These are phyloP conservation scores for Catagonus wagneri DNA, from an alignment of 2,113 vertebrate genomes.

Conservation along the genomic window DNA sequence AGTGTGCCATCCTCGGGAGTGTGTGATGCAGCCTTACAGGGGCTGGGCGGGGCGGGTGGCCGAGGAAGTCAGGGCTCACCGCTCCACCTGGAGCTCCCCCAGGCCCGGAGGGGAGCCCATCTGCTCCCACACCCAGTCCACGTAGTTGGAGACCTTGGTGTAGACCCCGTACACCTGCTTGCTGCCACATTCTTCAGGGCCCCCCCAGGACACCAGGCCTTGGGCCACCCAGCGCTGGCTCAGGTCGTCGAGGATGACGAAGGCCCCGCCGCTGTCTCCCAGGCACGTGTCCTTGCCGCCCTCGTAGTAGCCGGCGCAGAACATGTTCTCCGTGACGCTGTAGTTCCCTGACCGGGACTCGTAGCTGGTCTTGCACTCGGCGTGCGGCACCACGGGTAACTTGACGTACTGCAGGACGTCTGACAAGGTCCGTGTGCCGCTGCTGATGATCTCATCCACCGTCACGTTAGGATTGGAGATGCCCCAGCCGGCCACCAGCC, in stretches of 20 bases:
- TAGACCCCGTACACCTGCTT: conserved; percentile 97
- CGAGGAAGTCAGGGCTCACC: conserved; percentile 75
- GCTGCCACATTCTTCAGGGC: conserved; percentile 96
- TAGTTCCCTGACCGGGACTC: conserved; percentile 93
- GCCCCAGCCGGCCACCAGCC: conserved; percentile 97
- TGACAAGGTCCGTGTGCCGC: conserved; percentile 88
- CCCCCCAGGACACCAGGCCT: conserved; percentile 97
- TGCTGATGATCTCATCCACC: conserved; percentile 85
- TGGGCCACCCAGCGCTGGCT: conserved; percentile 92
- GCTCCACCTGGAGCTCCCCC: conserved; percentile 79
- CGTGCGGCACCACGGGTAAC: conserved; percentile 94
- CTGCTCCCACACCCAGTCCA: conserved; percentile 92
- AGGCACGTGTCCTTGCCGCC: conserved; percentile 97
- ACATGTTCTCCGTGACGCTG: conserved; percentile 98
- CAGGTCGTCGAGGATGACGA: conserved; percentile 90
- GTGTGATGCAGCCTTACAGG: not conserved
- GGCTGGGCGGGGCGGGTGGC: not conserved
- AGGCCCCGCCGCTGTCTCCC: conserved; percentile 97
- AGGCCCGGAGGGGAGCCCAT: conserved; percentile 77
- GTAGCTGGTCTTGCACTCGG: conserved; percentile 95
- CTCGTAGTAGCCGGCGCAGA: conserved; percentile 96
- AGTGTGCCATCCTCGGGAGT: not conserved
- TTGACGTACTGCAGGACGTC: conserved; percentile 96
- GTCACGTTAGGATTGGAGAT: conserved; percentile 93
- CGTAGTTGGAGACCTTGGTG: conserved; percentile 94